Base-by-base conservation (phyloP, 37 sponge, comb jelly and placozoan species). In the Cliona cf. orientalis region DNA sequence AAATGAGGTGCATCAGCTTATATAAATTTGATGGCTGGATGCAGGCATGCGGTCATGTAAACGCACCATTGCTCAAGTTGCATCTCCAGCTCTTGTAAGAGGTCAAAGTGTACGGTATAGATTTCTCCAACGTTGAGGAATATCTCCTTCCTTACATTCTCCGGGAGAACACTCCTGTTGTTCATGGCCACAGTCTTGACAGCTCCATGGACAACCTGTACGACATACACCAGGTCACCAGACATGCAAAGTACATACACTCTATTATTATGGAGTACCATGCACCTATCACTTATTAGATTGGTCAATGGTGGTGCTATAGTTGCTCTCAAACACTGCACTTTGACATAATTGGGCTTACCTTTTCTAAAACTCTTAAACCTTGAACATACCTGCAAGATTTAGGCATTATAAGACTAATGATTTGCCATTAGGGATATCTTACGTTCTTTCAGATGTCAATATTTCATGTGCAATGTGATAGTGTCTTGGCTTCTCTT, bases 311-410 rank as follows among this genome's bases (percentile, higher is more conserved):
- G n/a, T n/a, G n/a, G n/a, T n/a, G n/a, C n/a, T n/a, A n/a, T n/a
- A n/a, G n/a, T n/a, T n/a, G n/a, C n/a, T n/a, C n/a, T n/a, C n/a
- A n/a, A n/a, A n/a, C n/a, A n/a, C n/a, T n/a, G n/a, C n/a, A n/a
- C n/a, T n/a, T n/a, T n/a, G n/a, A n/a, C n/a, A n/a, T n/a, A n/a
- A n/a, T n/a, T n/a, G n/a, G n/a, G n/a, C 75, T 33, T 33, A 91
- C 91, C 87, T 91, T 85, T 42, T 84, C 91, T 11, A 91, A 4
- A 0, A 91, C 64, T 44, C 69, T 46, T 22, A 91, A 65, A 38
- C 83, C 76, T 39, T 78, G 76, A 11, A 87, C 81, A 70, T 91
- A 91, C 78, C 91, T 91, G 26, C n/a, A n/a, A n/a, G n/a, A n/a
- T n/a, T n/a, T n/a, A n/a, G n/a, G n/a, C n/a, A n/a, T n/a, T n/a